A percentile compares a stretch with the other conserved stretches of the same genome.
Evolutionary conservation across 2,113 vertebrate species (phyloP).

Genomic region (Rhynchomys soricoides): DNA sequence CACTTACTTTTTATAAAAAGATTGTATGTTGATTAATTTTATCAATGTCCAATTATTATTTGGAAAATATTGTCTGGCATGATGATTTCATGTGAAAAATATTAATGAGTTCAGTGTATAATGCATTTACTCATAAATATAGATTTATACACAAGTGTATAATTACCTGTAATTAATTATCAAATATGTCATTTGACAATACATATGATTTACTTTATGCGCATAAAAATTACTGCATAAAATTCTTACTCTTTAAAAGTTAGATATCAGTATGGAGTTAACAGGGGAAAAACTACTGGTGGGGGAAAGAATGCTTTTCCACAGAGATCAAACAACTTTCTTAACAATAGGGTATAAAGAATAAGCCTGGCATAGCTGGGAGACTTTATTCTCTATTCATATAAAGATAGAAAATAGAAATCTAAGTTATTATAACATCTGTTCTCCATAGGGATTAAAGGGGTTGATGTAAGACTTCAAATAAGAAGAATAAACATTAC

Average conservation of each 20-base stretch:
- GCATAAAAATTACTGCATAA: neutral
- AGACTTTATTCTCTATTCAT: neutral
- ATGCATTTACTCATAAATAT: neutral
- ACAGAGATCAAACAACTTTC: neutral
- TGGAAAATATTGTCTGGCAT: neutral
- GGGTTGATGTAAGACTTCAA: neutral
- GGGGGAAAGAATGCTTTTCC: neutral
- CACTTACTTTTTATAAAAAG: no score
- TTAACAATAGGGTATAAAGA: neutral
- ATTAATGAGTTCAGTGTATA: neutral
- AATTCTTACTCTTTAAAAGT: neutral
- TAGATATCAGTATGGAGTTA: neutral
- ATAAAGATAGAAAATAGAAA: neutral
- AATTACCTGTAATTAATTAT: neutral
- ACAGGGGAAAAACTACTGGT: neutral
- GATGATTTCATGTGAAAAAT: neutral
- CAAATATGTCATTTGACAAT: neutral
- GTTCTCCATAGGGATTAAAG: neutral
- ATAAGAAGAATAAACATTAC: neutral
- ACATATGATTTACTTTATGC: neutral
- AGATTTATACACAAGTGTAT: neutral
- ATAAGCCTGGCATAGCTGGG: neutral
- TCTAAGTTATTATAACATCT: neutral
- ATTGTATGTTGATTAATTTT: neutral
- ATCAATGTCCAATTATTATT: neutral